phyloP scores from a whole-genome alignment of 2,797 vertebrate species.

The Apogon hyalosoma region DNA sequence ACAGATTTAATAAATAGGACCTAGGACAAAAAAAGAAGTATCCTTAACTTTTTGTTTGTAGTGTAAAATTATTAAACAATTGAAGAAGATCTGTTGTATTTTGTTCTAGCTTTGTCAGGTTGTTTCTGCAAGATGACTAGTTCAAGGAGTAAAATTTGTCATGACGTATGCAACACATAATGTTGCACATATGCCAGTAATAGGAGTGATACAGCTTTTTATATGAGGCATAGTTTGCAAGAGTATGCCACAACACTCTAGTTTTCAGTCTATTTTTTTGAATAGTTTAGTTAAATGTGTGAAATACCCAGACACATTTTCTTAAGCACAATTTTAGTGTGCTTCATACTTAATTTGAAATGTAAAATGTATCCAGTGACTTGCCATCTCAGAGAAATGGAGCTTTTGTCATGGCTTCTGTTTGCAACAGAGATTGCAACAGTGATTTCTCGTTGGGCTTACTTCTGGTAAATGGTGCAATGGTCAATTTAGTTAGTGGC shows the following conservation, averaged over 20 bases:
- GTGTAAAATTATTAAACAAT: neutral
- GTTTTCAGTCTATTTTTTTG: neutral
- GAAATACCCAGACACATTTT: too few relatives aligned
- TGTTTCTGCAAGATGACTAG: neutral
- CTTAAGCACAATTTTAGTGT: too few relatives aligned
- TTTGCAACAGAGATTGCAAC: too few relatives aligned
- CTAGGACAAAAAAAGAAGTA: too few relatives aligned
- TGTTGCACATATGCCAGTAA: neutral
- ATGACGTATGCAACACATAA: neutral
- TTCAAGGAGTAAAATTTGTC: neutral
- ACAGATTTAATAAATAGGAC: too few relatives aligned
- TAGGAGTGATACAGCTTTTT: neutral
- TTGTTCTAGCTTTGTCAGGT: neutral
- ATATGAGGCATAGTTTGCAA: neutral
- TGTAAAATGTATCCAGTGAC: too few relatives aligned
- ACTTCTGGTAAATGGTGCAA: slow-evolving; percentile 15
- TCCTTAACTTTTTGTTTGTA: too few relatives aligned
- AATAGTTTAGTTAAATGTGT: neutral
- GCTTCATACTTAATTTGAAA: too few relatives aligned
- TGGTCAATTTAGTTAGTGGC: slow-evolving; percentile 8
- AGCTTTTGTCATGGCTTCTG: too few relatives aligned
- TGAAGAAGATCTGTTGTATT: neutral
- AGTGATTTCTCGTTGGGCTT: slow-evolving; percentile 27
- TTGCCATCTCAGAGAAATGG: too few relatives aligned
- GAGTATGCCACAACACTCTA: neutral